phyloP scores from a whole-genome alignment of 2,797 vertebrate species.

The Intellagama lesueurii region DNA sequence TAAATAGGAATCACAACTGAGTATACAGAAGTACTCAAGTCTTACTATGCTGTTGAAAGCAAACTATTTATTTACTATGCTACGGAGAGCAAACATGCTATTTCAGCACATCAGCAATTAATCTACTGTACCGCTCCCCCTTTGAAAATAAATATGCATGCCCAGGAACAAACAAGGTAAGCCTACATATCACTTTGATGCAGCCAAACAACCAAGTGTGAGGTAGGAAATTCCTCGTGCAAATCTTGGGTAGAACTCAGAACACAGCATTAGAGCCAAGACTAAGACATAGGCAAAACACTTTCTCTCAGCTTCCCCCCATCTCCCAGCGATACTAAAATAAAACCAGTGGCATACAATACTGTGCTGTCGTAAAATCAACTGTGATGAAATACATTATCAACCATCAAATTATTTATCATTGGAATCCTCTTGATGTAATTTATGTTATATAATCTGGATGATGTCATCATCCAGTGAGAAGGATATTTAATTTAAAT shows the following conservation, averaged over 20 bases:
- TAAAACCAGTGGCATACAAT: not conserved
- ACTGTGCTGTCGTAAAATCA: not conserved
- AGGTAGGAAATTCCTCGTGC: not conserved
- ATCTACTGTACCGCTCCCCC: not conserved
- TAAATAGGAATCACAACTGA: not conserved
- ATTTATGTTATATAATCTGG: too few relatives aligned
- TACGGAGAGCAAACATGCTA: not conserved
- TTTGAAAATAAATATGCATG: not conserved
- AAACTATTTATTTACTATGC: not conserved
- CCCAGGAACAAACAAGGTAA: not conserved
- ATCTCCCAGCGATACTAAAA: not conserved
- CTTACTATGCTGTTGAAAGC: not conserved
- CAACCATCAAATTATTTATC: not conserved
- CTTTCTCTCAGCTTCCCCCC: not conserved
- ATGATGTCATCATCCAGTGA: too few relatives aligned
- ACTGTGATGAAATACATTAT: not conserved
- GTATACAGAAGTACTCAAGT: not conserved
- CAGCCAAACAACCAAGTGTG: not conserved
- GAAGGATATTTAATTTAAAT: too few relatives aligned
- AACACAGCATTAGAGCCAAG: too few relatives aligned
- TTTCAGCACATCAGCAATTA: not conserved
- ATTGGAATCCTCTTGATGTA: too few relatives aligned
- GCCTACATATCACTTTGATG: too few relatives aligned
- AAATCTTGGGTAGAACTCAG: not conserved
- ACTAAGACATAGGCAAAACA: too few relatives aligned